These are phyloP conservation scores for Trissoscelio sp. DNA, from an alignment of 2,888 invertebrate genomes.

Conservation along the genomic window DNA sequence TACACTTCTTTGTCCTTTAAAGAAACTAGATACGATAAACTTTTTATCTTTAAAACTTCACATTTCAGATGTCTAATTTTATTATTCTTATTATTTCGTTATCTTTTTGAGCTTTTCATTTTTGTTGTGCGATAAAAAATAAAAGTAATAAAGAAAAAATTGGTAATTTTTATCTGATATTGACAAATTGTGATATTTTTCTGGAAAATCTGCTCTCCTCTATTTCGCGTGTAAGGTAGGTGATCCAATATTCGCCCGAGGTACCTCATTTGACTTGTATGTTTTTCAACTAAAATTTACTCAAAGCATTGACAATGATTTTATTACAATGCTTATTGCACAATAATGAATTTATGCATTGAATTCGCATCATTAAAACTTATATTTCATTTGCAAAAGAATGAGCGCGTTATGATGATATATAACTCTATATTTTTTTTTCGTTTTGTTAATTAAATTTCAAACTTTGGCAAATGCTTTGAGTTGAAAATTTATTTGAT, in stretches of 20 bases:
- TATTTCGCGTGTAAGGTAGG: constrained; percentile 45
- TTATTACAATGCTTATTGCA: constrained; percentile 24
- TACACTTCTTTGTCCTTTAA: too few relatives aligned
- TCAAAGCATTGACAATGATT: constrained; percentile 33
- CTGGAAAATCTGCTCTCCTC: constrained; percentile 51
- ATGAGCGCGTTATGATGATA: too few relatives aligned
- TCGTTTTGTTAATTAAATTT: too few relatives aligned
- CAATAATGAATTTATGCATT: constrained; percentile 8
- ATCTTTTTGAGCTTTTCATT: not conserved
- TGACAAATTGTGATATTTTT: constrained; percentile 39
- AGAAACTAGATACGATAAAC: not conserved
- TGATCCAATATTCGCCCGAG: constrained; percentile 52
- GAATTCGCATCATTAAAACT: constrained; percentile 18
- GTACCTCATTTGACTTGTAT: constrained; percentile 41
- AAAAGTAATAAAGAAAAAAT: constrained; percentile 16
- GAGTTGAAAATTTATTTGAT: too few relatives aligned
- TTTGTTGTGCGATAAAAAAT: not conserved
- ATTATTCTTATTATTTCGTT: constrained; percentile 3
- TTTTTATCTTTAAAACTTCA: not conserved
- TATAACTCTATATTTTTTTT: too few relatives aligned
- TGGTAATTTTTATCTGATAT: constrained; percentile 29
- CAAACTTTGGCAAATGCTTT: too few relatives aligned
- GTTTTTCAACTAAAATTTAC: constrained; percentile 37
- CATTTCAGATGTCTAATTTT: not conserved
- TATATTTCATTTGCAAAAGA: not conserved